phyloP scores from a whole-genome alignment of 1,140 invertebrate species.

The Drosophila biarmipes region DNA sequence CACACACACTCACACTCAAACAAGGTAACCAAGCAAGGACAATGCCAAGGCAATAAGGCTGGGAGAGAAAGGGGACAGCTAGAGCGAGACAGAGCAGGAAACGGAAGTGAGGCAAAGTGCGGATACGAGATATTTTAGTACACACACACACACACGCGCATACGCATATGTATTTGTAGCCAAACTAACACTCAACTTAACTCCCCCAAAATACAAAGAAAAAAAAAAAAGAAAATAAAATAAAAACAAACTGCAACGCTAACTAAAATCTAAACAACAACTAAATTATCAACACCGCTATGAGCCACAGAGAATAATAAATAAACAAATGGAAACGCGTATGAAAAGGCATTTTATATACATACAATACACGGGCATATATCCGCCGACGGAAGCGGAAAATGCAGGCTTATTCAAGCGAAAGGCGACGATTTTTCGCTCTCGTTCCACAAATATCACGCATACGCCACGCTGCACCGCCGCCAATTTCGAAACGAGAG shows the following conservation, averaged over 20 bases:
- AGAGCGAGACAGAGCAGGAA: conserved; percentile 3
- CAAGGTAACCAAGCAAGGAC: conserved; percentile 30
- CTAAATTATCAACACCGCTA: conserved; percentile 60
- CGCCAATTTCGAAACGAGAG: conserved; percentile 27
- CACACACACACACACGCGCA: conserved; percentile 12
- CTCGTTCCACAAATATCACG: conserved; percentile 50
- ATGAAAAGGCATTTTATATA: conserved; percentile 21
- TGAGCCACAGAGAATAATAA: conserved; percentile 44
- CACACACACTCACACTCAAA: conserved; percentile 8
- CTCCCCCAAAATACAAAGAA: too few species aligned
- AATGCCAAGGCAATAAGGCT: conserved; percentile 49
- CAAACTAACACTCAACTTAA: conserved; percentile 49
- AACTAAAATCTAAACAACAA: conserved; percentile 32
- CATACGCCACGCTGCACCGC: conserved; percentile 59
- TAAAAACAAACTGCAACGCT: conserved; percentile 12
- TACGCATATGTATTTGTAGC: conserved; percentile 30
- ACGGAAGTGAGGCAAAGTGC: conserved; percentile 33
- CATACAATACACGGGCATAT: conserved; percentile 18
- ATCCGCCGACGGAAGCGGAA: conserved; percentile 18
- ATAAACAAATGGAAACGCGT: conserved; percentile 26
- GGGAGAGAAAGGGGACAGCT: background rate
- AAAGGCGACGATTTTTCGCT: conserved; percentile 36
- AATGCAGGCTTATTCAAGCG: conserved; percentile 43
- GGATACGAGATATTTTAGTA: conserved; percentile 59
- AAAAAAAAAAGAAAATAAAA: conserved; percentile 5